Conservation (phyloP, 2,888 invertebrate species). For the Limnephilus auricula region DNA sequence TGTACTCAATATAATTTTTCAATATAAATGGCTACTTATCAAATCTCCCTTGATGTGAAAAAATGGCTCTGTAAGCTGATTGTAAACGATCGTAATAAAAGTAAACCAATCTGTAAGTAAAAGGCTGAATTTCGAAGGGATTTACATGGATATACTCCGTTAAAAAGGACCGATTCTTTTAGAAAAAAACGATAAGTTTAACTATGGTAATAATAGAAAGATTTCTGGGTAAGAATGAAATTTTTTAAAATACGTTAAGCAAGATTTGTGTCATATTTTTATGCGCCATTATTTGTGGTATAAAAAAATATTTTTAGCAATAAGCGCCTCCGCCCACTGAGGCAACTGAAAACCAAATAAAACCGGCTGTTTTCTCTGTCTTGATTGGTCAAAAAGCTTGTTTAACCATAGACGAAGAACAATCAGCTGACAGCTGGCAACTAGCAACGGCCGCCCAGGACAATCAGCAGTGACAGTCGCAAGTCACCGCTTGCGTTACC, state of each 20-base stretch:
- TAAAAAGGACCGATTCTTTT: background rate
- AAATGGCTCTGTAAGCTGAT: slow-evolving; percentile 16
- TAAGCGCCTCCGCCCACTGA: no score
- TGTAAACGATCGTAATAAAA: slow-evolving; percentile 20
- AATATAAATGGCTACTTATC: slow-evolving; percentile 8
- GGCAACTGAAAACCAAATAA: no score
- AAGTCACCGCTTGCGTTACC: no score
- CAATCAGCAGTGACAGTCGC: no score
- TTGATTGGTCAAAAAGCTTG: no score
- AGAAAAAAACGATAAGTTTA: background rate
- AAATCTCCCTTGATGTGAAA: slow-evolving; percentile 8
- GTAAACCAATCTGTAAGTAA: slow-evolving; percentile 1
- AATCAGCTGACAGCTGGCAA: no score
- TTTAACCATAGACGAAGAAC: no score
- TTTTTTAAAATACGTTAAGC: background rate
- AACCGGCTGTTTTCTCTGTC: no score
- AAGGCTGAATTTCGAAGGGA: slow-evolving; percentile 30
- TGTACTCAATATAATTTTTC: slow-evolving; percentile 8
- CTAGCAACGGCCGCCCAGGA: no score
- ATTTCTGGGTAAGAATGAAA: background rate
- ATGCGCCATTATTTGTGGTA: no score
- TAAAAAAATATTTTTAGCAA: no score
- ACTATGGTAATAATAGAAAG: background rate
- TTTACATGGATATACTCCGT: slow-evolving; percentile 20
- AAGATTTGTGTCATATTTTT: background rate